These are phyloP conservation scores for Aphelinus certus DNA, from an alignment of 1,140 invertebrate species.

Conservation along the genomic window DNA sequence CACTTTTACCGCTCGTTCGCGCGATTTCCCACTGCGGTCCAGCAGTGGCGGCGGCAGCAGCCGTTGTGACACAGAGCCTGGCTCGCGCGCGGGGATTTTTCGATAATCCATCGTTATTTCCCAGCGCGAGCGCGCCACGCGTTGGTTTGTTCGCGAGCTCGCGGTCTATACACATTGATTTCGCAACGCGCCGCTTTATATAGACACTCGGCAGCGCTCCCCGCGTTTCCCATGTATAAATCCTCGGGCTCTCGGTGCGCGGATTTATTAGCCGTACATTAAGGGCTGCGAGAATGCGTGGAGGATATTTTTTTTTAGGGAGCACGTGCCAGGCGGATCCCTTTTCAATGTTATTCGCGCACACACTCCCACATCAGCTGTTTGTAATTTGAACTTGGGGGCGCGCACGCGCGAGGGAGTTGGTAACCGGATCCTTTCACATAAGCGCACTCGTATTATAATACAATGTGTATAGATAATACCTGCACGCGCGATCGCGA, in stretches of 20 bases:
- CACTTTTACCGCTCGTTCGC: conserved; percentile 8
- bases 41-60: neutral
- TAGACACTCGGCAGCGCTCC: neutral
- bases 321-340: too few relatives aligned
- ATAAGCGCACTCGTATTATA: neutral
- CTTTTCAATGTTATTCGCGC: too few relatives aligned
- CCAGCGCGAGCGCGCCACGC: neutral
- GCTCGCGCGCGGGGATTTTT: neutral
- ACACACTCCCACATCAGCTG: neutral
- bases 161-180: neutral
- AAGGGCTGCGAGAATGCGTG: too few relatives aligned
- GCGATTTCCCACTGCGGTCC: neutral
- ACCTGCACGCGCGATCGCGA: neutral
- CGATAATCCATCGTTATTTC: neutral
- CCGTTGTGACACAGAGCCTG: neutral
- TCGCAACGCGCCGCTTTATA: neutral
- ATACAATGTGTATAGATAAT: neutral
- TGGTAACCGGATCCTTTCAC: conserved; percentile 18
- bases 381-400: conserved; percentile 9
- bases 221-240: neutral
- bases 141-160: neutral
- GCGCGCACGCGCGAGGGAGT: neutral
- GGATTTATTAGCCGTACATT: too few relatives aligned
- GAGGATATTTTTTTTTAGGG: too few relatives aligned
- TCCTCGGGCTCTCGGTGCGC: neutral